A percentile compares a stretch with the other conserved stretches of the same genome.
Conservation (phyloP, 2,113 vertebrate genomes). For the Polypterus senegalus region DNA sequence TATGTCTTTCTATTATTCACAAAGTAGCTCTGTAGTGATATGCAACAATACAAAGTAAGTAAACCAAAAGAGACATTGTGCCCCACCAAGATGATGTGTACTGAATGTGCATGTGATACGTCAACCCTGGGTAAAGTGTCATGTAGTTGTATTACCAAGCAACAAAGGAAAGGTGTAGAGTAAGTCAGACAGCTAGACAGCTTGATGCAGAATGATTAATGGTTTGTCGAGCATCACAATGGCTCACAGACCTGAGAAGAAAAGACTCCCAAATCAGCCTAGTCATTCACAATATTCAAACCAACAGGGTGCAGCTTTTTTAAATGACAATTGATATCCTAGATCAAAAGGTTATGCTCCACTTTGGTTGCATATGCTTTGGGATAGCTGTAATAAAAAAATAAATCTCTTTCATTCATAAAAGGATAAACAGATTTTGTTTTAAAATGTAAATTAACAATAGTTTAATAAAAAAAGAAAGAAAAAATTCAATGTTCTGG, state of each 20-base stretch:
- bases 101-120: neutral
- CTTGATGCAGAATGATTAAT: conserved; percentile 20
- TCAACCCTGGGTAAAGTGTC: neutral
- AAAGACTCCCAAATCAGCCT: neutral
- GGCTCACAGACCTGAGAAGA: neutral
- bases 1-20: conserved; percentile 19
- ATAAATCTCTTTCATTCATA: neutral
- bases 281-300: neutral
- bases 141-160: neutral
- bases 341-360: neutral
- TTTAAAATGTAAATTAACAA: no score
- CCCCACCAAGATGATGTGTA: conserved; percentile 14
- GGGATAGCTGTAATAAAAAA: conserved; percentile 1
- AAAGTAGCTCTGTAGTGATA: conserved; percentile 17
- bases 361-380: neutral
- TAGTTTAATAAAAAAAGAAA: no score
- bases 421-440: no score
- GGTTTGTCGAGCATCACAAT: conserved; percentile 17
- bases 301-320: neutral
- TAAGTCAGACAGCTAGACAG: conserved; percentile 1
- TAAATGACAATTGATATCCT: neutral
- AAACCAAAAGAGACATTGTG: conserved; percentile 15
- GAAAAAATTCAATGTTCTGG: no score
- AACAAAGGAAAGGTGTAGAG: neutral
- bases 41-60: conserved; percentile 11